A percentile compares a stretch with the other conserved stretches of the same genome.
These are phyloP conservation scores for Hestina assimilis DNA, from an alignment of 1,140 invertebrate genomes.

Conservation along the genomic window DNA sequence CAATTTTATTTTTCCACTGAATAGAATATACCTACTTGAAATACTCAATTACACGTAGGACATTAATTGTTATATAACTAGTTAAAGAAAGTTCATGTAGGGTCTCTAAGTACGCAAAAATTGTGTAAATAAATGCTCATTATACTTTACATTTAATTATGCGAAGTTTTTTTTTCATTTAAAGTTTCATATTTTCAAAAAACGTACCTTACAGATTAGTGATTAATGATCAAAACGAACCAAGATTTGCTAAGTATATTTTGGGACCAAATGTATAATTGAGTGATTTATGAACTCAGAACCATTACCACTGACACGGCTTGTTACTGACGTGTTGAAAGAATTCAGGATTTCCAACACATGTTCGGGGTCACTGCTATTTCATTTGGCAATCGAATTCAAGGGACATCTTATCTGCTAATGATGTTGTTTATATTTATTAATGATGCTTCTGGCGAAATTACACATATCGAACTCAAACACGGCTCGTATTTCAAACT, in stretches of 20 bases:
- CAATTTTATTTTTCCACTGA: no score
- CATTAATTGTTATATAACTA: no score
- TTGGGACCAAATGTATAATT: constrained; percentile 21
- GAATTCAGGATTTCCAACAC: constrained; percentile 46
- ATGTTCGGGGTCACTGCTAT: constrained; percentile 44
- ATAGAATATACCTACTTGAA: no score
- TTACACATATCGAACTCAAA: background rate
- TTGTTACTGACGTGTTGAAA: constrained; percentile 60
- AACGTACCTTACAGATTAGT: constrained; percentile 8
- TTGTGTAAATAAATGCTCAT: no score
- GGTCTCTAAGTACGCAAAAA: no score
- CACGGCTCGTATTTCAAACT: background rate
- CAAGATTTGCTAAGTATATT: constrained; percentile 23
- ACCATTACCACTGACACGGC: constrained; percentile 65
- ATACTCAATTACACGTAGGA: no score
- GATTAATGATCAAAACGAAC: constrained; percentile 23
- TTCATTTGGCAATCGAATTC: constrained; percentile 34
- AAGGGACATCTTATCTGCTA: constrained; percentile 30
- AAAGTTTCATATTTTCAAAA: no score
- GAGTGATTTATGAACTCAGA: constrained; percentile 64
- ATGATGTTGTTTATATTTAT: constrained; percentile 24
- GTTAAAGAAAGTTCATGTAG: no score
- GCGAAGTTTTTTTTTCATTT: no score
- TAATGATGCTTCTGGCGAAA: constrained; percentile 11
- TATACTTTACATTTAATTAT: no score